Base-by-base conservation (phyloP, 23 tunicate genomes). In the Ascidia mentula region DNA sequence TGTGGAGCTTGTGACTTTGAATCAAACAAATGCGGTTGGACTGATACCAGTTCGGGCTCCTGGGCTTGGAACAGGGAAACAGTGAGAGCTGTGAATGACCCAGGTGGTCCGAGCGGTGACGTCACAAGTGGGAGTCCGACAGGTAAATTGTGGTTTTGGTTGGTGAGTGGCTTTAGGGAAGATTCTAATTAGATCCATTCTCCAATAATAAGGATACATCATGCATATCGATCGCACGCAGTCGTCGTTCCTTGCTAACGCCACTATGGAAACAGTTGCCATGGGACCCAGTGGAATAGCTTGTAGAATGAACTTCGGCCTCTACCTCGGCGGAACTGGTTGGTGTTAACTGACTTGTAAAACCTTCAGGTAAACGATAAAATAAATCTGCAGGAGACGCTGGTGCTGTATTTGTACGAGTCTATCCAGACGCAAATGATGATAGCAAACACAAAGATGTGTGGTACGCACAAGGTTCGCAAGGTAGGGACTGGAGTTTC, bases 1-100 rank as follows among this genome's bases (percentile, higher is more conserved):
- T 93, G 98, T 76, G 93, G 90, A 4, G 79, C 86, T 26, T 93
- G 98, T 46, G 73, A 82, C 0, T 93, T 93, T 77, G 98, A 93
- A 76, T 39, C n/a, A 6, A 82, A 74, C 39, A 88, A 46, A 22
- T 93, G 98, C 61, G 98, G 98, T 9, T 93, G 98, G 98, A 88
- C 81, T 15, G 98, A 93, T 46, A 88, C 84, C 9, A 88, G 93
- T 40, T 38, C 83, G 13, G 98, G 98, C 0, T 82, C 88, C 13
- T 88, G 90, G 90, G 98, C 90, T 15, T 93, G 93, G 93, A 78
- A 89, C 78, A 69, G 98, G 45, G 98, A 80, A 28, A 42, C 80
- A 31, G 98, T 73, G 6, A 46, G 72, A 32, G 53, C 71, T 7
- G 84, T 93, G 5, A 76, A 22, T 37, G 93, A 85, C 72, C 81